Percentiles rank a stretch among this genome's conserved stretches.
Evolutionary conservation across 2,888 invertebrate genomes (phyloP).

Genomic region (Acrobasis consociella): DNA sequence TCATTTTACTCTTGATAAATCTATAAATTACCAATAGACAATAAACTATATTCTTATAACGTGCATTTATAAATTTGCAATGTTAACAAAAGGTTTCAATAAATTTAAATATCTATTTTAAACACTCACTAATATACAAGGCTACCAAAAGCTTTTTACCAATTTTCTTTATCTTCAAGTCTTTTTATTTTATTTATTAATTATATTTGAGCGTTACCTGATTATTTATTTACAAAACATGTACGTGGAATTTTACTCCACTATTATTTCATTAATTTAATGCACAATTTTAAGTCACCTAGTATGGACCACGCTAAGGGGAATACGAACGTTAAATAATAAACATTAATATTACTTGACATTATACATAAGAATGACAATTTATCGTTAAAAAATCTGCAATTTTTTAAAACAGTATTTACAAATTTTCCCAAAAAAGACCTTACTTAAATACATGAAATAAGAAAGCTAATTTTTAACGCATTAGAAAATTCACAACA

Average conservation of each 20-base stretch:
- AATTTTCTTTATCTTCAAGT: conserved; percentile 72
- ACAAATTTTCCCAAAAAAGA: conserved; percentile 41
- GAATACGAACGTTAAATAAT: conserved; percentile 37
- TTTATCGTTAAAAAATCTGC: conserved; percentile 32
- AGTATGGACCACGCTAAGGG: conserved; percentile 81
- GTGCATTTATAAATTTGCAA: conserved; percentile 59
- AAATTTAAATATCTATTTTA: conserved; percentile 42
- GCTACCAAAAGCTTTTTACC: conserved; percentile 70
- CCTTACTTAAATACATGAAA: conserved; percentile 32
- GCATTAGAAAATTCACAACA: conserved; percentile 60
- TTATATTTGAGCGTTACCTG: conserved; percentile 77
- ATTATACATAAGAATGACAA: conserved; percentile 6
- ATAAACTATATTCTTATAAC: conserved; percentile 49
- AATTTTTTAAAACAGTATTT: conserved; percentile 44
- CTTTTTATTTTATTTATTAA: conserved; percentile 71
- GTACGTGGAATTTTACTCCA: conserved; percentile 55
- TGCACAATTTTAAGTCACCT: conserved; percentile 81
- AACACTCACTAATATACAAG: conserved; percentile 66
- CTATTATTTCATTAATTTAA: conserved; percentile 71
- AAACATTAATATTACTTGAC: conserved; percentile 35
- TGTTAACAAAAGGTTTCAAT: conserved; percentile 39
- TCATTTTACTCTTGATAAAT: conserved; percentile 53
- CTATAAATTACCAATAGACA: conserved; percentile 51
- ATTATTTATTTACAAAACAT: conserved; percentile 70
- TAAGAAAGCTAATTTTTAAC: conserved; percentile 35